Percentiles rank a stretch among this genome's conserved stretches.
Evolutionary conservation across 2,888 invertebrate species (phyloP).

Genomic region (Scrobipalpa costella): DNA sequence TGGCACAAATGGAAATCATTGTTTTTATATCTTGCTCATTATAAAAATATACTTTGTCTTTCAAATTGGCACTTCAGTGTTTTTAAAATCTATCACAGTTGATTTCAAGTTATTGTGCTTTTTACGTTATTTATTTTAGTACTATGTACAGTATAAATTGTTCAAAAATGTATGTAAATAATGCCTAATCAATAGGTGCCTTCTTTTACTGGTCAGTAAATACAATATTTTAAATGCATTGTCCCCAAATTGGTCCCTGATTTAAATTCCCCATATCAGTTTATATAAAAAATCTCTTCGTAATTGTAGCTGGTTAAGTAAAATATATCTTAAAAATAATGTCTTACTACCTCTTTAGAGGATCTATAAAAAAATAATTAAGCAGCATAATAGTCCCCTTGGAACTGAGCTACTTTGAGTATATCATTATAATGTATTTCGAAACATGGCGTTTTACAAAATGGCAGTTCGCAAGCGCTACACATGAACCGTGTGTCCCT

Average conservation of each 20-base stretch:
- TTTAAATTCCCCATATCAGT: neutral
- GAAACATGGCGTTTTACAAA: conserved; percentile 77
- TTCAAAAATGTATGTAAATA: too few relatives aligned
- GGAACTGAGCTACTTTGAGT: conserved; percentile 70
- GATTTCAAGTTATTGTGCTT: conserved; percentile 62
- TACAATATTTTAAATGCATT: conserved; percentile 14
- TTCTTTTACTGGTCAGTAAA: neutral
- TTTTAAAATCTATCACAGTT: conserved; percentile 65
- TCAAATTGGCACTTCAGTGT: conserved; percentile 61
- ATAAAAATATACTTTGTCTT: conserved; percentile 31
- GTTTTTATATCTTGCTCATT: conserved; percentile 31
- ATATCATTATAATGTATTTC: conserved; percentile 75
- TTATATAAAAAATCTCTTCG: neutral
- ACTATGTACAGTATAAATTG: conserved; percentile 20
- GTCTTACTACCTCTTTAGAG: conserved; percentile 46
- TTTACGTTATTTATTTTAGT: too few relatives aligned
- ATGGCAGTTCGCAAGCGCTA: conserved; percentile 72
- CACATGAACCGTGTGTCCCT: conserved; percentile 78
- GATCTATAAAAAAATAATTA: conserved; percentile 45
- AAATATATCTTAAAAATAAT: conserved; percentile 39
- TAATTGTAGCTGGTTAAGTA: conserved; percentile 10
- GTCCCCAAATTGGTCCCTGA: conserved; percentile 10
- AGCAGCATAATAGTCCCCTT: conserved; percentile 73
- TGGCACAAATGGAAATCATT: conserved; percentile 59
- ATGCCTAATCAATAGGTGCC: conserved; percentile 44